These are phyloP conservation scores for Dione vanillae DNA, from an alignment of 2,888 invertebrate genomes.

Conservation along the genomic window DNA sequence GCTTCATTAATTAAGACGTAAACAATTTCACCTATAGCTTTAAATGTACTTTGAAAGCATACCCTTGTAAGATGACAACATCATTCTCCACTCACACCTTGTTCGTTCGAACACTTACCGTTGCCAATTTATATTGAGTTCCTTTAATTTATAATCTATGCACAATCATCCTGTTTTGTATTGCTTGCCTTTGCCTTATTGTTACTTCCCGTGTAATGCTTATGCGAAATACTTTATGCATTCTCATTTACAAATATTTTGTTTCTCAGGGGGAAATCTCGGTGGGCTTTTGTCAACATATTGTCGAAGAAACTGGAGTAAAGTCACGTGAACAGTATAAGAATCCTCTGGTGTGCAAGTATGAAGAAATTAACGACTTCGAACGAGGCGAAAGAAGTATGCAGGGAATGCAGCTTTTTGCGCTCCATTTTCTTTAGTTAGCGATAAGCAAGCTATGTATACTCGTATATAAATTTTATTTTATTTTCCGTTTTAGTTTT, in stretches of 20 bases:
- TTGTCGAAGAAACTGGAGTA: no score
- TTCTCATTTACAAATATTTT: background rate
- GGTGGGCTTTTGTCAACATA: background rate
- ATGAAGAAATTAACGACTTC: no score
- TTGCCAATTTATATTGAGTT: conserved; percentile 35
- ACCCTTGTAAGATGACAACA: conserved; percentile 34
- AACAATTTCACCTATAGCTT: background rate
- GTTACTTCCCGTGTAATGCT: conserved; percentile 40
- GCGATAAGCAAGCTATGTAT: no score
- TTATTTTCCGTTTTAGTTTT: no score
- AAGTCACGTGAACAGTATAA: no score
- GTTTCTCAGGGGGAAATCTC: background rate
- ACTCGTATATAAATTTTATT: no score
- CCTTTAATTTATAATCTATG: conserved; percentile 51
- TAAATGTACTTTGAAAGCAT: conserved; percentile 27
- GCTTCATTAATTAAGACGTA: background rate
- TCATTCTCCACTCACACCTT: conserved; percentile 29
- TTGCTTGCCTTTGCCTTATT: conserved; percentile 35
- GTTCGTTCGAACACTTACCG: conserved; percentile 22
- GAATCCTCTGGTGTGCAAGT: no score
- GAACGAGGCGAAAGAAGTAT: no score
- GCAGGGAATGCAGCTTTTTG: no score
- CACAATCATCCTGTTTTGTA: conserved; percentile 46
- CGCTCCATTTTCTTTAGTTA: no score
- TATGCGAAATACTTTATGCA: conserved; percentile 31